These are phyloP conservation scores for Cuniculus paca DNA, from an alignment of 2,797 vertebrate species.

Conservation along the genomic window DNA sequence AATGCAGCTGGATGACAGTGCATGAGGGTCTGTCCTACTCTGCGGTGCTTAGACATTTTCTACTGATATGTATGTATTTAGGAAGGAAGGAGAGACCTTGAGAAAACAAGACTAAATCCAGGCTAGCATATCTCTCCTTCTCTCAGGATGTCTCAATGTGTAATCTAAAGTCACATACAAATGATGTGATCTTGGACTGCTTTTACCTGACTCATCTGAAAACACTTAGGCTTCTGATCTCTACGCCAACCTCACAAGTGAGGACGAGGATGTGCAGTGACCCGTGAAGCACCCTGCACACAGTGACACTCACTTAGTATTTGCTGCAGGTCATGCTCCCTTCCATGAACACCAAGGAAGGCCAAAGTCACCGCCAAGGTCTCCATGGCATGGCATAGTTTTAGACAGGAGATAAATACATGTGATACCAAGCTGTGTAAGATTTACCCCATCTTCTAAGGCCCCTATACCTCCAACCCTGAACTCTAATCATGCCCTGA, in stretches of 20 bases:
- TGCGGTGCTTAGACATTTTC: background rate
- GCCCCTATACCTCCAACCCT: too few relatives aligned
- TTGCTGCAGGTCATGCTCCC: background rate
- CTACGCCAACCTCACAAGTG: background rate
- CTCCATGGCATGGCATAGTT: rapidly evolving
- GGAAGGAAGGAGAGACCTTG: background rate
- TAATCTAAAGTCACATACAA: background rate
- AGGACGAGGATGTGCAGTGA: background rate
- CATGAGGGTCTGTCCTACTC: background rate
- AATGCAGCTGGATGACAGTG: rapidly evolving
- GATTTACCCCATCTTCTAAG: background rate
- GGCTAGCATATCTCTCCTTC: background rate
- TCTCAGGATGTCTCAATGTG: background rate
- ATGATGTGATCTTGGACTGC: background rate
- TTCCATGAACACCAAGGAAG: too few relatives aligned
- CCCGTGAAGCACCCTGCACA: background rate
- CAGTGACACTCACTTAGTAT: rapidly evolving
- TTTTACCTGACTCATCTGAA: background rate
- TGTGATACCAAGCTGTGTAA: background rate
- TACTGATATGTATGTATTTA: background rate
- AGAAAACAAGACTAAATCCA: background rate
- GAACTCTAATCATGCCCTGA: background rate
- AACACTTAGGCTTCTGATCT: rapidly evolving
- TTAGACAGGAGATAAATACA: background rate
- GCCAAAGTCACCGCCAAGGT: background rate